Conservation (phyloP, 1,140 invertebrate species). For the Anastrepha obliqua region DNA sequence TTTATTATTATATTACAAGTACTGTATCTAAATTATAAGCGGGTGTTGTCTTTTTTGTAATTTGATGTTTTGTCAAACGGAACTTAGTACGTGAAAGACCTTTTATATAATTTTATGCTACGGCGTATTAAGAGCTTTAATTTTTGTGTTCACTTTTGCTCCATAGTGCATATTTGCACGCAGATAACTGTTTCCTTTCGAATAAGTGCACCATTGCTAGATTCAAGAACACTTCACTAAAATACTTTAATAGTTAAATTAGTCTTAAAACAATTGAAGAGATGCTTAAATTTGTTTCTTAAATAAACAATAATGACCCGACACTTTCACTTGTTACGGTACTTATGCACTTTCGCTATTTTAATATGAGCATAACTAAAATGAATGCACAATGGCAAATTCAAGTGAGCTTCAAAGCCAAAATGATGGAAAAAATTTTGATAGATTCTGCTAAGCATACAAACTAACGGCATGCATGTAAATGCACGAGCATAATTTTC, state of each 20-base stretch:
- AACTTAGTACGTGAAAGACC: too few relatives aligned
- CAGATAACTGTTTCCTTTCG: neutral
- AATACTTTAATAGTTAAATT: neutral
- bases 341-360: neutral
- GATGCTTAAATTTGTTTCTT: neutral
- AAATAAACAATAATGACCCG: neutral
- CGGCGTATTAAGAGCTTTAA: too few relatives aligned
- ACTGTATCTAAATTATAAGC: too few relatives aligned
- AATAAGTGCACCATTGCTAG: neutral
- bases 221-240: neutral
- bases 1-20: too few relatives aligned
- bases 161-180: neutral
- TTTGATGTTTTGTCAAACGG: too few relatives aligned
- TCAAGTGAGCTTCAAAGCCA: neutral
- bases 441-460: neutral
- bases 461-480: too few relatives aligned
- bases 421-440: conserved; percentile 12
- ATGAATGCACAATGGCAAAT: neutral
- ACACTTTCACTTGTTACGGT: neutral
- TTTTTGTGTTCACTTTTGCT: too few relatives aligned
- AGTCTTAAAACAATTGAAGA: conserved; percentile 4
- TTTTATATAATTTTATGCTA: too few relatives aligned
- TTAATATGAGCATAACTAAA: neutral
- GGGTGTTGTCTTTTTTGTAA: too few relatives aligned
- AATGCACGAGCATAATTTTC: neutral